Evolutionary conservation across 2,113 vertebrate genomes (phyloP), one percentile per base, ranked within the genome.

Genomic region (Engystomops pustulosus): DNA sequence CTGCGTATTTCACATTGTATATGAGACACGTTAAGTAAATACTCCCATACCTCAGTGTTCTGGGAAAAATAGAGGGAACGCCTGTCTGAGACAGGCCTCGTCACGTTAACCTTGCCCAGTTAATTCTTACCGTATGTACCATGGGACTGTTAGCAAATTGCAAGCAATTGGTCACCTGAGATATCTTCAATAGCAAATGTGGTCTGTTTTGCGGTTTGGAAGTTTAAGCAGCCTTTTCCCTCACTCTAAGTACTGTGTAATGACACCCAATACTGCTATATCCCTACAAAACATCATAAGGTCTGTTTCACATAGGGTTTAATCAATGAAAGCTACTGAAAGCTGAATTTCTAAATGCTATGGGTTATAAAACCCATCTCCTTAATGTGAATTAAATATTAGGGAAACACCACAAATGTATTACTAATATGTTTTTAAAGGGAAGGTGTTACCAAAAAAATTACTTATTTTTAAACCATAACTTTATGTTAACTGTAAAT

Each of bases 141-240:
- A 23, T 32, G 60, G 82, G 58, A 44, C 72, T 84, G 82, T 32
- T 49, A 68, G 60, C 72, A 77, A 68, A 77, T 84, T 84, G 45
- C 60, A 67, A 68, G 60, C 60, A 68, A 65, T 77, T 84, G 82
- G 82, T 84, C 82, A 84, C 72, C 58, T 68, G 82, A 84, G 72
- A 84, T 58, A 84, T 77, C 20, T 77, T 68, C 30, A 84, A 68
- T 76, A 77, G 82, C n/a, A 49, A 49, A 65, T 53, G 72, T 65
- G 55, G 71, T 84, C 58, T 77, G 82, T n/a, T 77, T 38, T 53
- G 71, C 23, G 71, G 70, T 76, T 76, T 74, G 23, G 25, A 70
- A 49, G 72, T 67, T 67, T 67, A 53, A 75, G 55, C 81, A 77
- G 51, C 72, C 55, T 15, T 68, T 84, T 27, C 25, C 12, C 12